Evolutionary conservation across 2,797 vertebrate species (phyloP).

Genomic region (Eremophila alpestris): DNA sequence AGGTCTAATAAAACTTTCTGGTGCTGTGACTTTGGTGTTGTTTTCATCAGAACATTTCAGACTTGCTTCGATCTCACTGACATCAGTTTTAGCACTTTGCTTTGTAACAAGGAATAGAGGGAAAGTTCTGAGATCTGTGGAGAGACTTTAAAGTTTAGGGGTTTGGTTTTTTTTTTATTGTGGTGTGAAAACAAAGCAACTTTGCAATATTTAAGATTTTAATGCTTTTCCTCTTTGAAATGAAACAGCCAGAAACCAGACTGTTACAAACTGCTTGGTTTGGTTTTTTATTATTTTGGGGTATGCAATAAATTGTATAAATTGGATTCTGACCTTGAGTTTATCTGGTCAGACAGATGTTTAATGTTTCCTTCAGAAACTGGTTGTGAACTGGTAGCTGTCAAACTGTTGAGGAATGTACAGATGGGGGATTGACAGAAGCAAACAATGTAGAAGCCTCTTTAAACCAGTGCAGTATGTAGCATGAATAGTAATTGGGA

Average conservation of each 20-base stretch:
- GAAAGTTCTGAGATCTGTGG: background rate
- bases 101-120: background rate
- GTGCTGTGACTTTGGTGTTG: conserved; percentile 23
- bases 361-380: background rate
- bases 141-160: background rate
- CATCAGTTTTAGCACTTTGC: background rate
- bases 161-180: background rate
- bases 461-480: background rate
- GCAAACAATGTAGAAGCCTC: background rate
- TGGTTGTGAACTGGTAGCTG: background rate
- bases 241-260: background rate
- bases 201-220: background rate
- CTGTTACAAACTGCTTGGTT: background rate
- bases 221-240: background rate
- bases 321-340: background rate
- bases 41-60: background rate
- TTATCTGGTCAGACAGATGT: background rate
- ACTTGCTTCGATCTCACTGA: background rate
- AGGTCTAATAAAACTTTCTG: conserved; percentile 73
- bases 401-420: background rate
- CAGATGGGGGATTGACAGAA: background rate
- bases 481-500: background rate
- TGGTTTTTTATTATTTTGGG: background rate
- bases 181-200: background rate
- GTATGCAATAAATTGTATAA: background rate